Base-by-base conservation (phyloP, 2,797 vertebrate species). In the Gymnopithys bicolor region DNA sequence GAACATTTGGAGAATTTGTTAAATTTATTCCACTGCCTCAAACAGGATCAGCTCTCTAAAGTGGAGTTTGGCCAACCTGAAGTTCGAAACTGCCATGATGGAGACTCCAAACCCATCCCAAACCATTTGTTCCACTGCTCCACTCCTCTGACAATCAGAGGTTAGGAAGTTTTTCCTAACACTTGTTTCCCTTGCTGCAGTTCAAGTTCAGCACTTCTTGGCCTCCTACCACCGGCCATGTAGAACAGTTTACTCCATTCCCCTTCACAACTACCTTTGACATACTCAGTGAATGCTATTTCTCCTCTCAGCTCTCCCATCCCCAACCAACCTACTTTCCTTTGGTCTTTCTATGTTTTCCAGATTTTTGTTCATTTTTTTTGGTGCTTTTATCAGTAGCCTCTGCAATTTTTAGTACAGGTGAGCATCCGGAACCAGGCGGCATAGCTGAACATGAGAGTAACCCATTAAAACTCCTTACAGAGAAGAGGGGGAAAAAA, bases 11-110 rank as follows among this genome's bases (percentile, higher is more conserved):
- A 94, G 92, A 94, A 92, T 45, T 51, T 73, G 77, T 84, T 48
- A 55, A n/a, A 80, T 85, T 87, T 94, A 80, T 96, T 96, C 94
- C 96, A 80, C 68, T 77, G 75, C 64, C 64, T 93, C 71, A 85
- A n/a, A 89, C 52, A 75, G 62, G 82, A 64, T 37, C 73, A 62
- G 89, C 84, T 84, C 66, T 83, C 60, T 79, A 37, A 87, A 85
- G 71, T 1, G 3, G 56, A 17, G 37, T 82, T 91, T 69, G 86
- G 84, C 89, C 84, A 90, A 33, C 28, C 11, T 52, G 70, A 35
- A 46, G 71, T 67, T 93, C 5, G 10, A 83, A 93, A 67, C 81
- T 93, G 85, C 87, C 92, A 95, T 5, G 0, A 77, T 19, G 71
- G 94, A 93, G 94, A 77, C 68, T 89, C 45, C 21, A 15, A 91